Base-by-base conservation (phyloP, 2,888 invertebrate genomes). In the Yponomeuta plumbellus region DNA sequence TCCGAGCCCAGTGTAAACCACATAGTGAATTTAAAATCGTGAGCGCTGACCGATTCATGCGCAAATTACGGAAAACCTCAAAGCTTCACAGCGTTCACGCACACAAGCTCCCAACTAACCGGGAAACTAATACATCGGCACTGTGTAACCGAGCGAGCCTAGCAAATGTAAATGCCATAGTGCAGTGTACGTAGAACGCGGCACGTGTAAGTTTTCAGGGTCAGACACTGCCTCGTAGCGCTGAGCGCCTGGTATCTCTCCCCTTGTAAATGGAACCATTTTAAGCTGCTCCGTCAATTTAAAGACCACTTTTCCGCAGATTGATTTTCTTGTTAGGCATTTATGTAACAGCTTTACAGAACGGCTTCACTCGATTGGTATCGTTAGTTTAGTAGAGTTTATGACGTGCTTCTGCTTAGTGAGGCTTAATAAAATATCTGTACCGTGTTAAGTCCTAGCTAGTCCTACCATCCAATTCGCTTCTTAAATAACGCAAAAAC, bases 1-100 rank as follows among this genome's bases (percentile, higher is more conserved):
- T 13, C 2, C 44, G 17, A 17, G 17, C 13, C 44, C 17, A 13
- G 17, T 52, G 44, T 34, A 52, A 52, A 52, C 44, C 44, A 52
- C 44, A 52, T 17, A 52, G 44, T 13, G 44, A 52, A 52, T 52
- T 52, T 52, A 52, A 52, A 52, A 17, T 52, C 13, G 44, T 5
- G 44, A 52, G 44, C 17, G 44, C 44, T 17, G 44, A 52, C 44
- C 44, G 44, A 52, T 17, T 52, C 13, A 52, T 34, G 34, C 79
- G 79, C 84, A 85, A 86, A 86, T 88, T 84, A 86, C 84, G 83
- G 84, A 86, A 85, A 85, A 81, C 83, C 78, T 84, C 81, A 83
- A 84, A 84, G 85, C 83, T 81, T 77, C 44, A 52, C 44, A 17
- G 44, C 44, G 17, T 17, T 34, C 34, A 34, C 34, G 1, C 34